Base-by-base conservation (phyloP, 2,888 invertebrate species). In the Chironomus riparius region DNA sequence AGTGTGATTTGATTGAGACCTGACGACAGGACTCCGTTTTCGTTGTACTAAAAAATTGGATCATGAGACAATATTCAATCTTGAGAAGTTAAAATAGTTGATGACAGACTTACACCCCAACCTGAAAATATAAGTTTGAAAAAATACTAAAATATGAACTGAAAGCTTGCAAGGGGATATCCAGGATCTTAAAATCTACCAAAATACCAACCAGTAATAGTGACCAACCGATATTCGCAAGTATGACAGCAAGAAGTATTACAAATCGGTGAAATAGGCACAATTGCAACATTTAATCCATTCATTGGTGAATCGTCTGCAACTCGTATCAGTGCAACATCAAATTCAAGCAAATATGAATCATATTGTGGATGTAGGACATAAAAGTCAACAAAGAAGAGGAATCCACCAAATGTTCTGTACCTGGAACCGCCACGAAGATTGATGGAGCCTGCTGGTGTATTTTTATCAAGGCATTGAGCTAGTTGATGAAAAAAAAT, bases 381-480 rank as follows among this genome's bases (percentile, higher is more conserved):
- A 22, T 74, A 74, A 10, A 3, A n/a, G 1, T 65, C 48, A 18
- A n/a, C 22, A 21, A 74, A 62, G 48, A 74, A 74, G 10, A 68
- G 21, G 12, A n/a, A 28, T 13, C 74, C 74, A 47, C 68, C 68
- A 48, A 22, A 13, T 6, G 48, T 2, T 22, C 74, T 12, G n/a
- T 47, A 22, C 22, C 68, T 15, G 2, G 68, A 68, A 3, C 74
- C 74, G 4, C 74, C 74, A 62, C 74, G 62, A n/a, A 74, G 68
- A 48, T 74, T 74, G 15, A 74, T 74, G 18, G 47, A 38, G 22
- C 2, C n/a, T 24, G 47, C 70, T 48, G 50, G 24, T 1, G 65
- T 65, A 2, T 22, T 5, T 3, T 24, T 24, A 24, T 65, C 65
- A 5, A 65, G 65, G 12, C 65, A 65, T 10, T 65, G 65, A 13